Evolutionary conservation across 1,140 invertebrate species (phyloP).

Genomic region (Eubasilissa regina): DNA sequence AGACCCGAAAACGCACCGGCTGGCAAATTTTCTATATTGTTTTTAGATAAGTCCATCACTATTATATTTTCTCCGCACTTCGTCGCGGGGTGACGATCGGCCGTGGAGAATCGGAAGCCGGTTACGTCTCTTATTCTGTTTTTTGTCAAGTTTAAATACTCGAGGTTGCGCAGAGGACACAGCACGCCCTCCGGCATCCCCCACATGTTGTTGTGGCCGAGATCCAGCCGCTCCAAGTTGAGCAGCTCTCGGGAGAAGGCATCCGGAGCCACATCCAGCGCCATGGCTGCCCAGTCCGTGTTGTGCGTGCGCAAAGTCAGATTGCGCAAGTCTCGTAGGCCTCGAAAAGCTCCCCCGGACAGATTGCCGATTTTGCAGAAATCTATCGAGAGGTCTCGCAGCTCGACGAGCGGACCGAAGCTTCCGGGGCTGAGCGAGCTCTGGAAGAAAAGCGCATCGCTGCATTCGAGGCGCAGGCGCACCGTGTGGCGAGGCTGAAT

Average conservation of each 20-base stretch:
- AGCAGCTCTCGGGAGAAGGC: slow-evolving; percentile 83
- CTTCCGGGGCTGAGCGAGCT: slow-evolving; percentile 89
- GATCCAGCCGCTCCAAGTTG: slow-evolving; percentile 84
- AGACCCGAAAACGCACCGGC: slow-evolving; percentile 83
- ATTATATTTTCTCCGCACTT: slow-evolving; percentile 83
- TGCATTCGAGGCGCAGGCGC: slow-evolving; percentile 85
- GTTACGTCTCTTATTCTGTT: slow-evolving; percentile 86
- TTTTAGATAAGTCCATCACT: slow-evolving; percentile 86
- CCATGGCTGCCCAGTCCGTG: slow-evolving; percentile 89
- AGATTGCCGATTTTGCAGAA: slow-evolving; percentile 93
- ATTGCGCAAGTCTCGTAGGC: slow-evolving; percentile 85
- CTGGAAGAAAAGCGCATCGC: slow-evolving; percentile 88
- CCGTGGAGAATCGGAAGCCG: slow-evolving; percentile 82
- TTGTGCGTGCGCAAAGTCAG: slow-evolving; percentile 91
- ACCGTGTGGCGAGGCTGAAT: slow-evolving; percentile 91
- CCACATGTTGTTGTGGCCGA: slow-evolving; percentile 92
- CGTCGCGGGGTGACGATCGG: slow-evolving; percentile 74
- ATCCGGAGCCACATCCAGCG: slow-evolving; percentile 82
- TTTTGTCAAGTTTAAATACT: slow-evolving; percentile 85
- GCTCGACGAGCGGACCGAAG: slow-evolving; percentile 86
- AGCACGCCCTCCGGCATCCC: slow-evolving; percentile 86
- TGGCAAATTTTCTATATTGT: slow-evolving; percentile 86
- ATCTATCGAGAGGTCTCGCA: slow-evolving; percentile 89
- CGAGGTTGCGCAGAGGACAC: slow-evolving; percentile 84
- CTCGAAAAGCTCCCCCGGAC: slow-evolving; percentile 87